Conservation (phyloP, 2,888 invertebrate species). For the Muscina levida region DNA sequence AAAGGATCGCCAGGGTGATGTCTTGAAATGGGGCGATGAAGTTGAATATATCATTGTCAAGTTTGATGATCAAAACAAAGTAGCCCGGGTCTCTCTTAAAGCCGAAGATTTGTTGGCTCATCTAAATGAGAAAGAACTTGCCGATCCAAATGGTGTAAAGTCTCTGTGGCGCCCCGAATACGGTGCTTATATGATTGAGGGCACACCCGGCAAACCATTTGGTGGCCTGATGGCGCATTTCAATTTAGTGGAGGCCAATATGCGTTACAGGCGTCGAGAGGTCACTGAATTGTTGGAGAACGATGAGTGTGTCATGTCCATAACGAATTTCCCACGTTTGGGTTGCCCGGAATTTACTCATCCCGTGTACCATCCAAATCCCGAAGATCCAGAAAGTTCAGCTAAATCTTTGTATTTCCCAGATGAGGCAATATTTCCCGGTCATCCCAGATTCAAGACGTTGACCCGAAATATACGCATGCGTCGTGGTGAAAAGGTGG, state of each 20-base stretch:
- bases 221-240: conserved; percentile 97
- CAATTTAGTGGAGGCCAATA: conserved; percentile 98
- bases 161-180: conserved; percentile 99
- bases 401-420: conserved; percentile 95
- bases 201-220: conserved; percentile 97
- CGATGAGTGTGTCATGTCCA: conserved; percentile 92
- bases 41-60: conserved; percentile 98
- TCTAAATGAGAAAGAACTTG: conserved; percentile 90
- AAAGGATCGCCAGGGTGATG: conserved; percentile 93
- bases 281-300: conserved; percentile 86
- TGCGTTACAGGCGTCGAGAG: conserved; percentile 92
- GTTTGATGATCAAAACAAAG: conserved; percentile 92
- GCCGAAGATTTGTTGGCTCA: conserved; percentile 89
- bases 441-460: conserved; percentile 97
- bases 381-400: conserved; percentile 86
- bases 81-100: conserved; percentile 91
- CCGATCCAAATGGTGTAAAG: conserved; percentile 87
- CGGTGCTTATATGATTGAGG: conserved; percentile 99
- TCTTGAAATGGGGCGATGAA: conserved; percentile 99
- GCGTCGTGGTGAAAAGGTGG: conserved; percentile 95
- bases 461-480: conserved; percentile 95
- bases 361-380: conserved; percentile 84
- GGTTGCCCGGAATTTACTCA: conserved; percentile 94
- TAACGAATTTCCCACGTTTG: conserved; percentile 96
- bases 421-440: conserved; percentile 94